phyloP scores from a whole-genome alignment of 2,888 invertebrate genomes.

The Mimumesa dahlbomi region DNA sequence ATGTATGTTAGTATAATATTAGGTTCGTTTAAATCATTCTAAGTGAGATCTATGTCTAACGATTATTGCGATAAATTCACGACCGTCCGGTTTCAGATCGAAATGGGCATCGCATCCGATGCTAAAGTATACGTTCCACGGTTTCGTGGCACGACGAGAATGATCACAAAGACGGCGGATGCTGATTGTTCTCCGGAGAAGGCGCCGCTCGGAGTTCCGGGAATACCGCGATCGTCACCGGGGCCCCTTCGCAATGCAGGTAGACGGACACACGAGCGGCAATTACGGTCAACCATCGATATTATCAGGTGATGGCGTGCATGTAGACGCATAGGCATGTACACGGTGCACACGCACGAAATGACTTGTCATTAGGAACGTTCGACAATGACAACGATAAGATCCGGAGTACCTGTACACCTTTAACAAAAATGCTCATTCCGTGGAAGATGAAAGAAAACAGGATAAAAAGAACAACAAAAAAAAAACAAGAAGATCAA shows the following conservation, averaged over 20 bases:
- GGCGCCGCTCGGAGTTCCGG: conserved; percentile 65
- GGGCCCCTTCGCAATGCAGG: conserved; percentile 31
- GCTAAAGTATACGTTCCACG: conserved; percentile 9
- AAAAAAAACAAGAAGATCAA: neutral
- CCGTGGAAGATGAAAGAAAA: neutral
- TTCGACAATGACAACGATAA: conserved; percentile 38
- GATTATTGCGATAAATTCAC: neutral
- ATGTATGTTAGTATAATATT: too few species aligned
- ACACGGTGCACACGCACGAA: conserved; percentile 43
- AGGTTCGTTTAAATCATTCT: too few species aligned
- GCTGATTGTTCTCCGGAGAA: conserved; percentile 64
- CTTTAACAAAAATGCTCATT: neutral
- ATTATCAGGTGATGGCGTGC: conserved; percentile 59
- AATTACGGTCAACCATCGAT: conserved; percentile 64
- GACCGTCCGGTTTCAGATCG: neutral
- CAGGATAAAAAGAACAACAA: too few species aligned
- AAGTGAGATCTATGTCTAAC: too few species aligned
- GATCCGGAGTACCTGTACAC: conserved; percentile 5
- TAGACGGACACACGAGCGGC: conserved; percentile 51
- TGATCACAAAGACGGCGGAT: conserved; percentile 31
- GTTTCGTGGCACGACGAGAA: conserved; percentile 14
- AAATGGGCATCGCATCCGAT: neutral
- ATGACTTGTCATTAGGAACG: conserved; percentile 64
- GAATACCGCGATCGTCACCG: conserved; percentile 63
- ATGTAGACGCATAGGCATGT: conserved; percentile 18